Base-by-base conservation (phyloP, 2,797 vertebrate species). In the Chaetophractus vellerosus region DNA sequence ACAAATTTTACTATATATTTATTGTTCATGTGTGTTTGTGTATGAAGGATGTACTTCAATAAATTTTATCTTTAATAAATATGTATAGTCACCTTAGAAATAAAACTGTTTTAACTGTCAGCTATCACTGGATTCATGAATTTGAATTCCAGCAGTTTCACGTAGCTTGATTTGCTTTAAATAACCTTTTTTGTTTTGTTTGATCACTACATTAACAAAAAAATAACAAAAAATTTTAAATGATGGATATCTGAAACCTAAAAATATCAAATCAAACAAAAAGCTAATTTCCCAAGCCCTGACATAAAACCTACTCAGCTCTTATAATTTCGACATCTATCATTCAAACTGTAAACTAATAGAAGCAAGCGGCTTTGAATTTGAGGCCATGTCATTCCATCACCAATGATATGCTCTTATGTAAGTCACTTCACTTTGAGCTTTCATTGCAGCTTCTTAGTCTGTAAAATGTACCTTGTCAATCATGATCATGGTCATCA, bases 131-230 rank as follows among this genome's bases (percentile, higher is more conserved):
- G 10, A 50, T 82, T 57, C 38, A 68, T 18, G 89, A 92, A 50
- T 24, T 75, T n/a, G 92, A 91, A 72, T 84, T 74, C 55, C 38
- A 69, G 68, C 33, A 87, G 36, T 74, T 4, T 89, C 45, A 52
- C 48, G 41, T 72, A 87, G 52, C 55, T 93, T 63, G 15, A 85
- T 86, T 87, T 87, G 11, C 64, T 91, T 38, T 79, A 36, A 88
- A 66, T 21, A 75, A 28, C 10, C 19, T 75, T 80, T 61, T 76
- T 63, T 36, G 38, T 64, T 59, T 57, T 18, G 5, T 61, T 45
- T 6, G 45, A 48, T 24, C 50, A 81, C 68, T 81, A 55, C n/a
- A 68, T 72, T 82, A 74, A 92, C 45, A 45, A 45, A 45, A 45
- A 45, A 45, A 1, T 6, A 45, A 5, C 7, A 45, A 45, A 45